These are phyloP conservation scores for Brachionus rotundiformis DNA, from an alignment of 1,140 invertebrate genomes.

Conservation along the genomic window DNA sequence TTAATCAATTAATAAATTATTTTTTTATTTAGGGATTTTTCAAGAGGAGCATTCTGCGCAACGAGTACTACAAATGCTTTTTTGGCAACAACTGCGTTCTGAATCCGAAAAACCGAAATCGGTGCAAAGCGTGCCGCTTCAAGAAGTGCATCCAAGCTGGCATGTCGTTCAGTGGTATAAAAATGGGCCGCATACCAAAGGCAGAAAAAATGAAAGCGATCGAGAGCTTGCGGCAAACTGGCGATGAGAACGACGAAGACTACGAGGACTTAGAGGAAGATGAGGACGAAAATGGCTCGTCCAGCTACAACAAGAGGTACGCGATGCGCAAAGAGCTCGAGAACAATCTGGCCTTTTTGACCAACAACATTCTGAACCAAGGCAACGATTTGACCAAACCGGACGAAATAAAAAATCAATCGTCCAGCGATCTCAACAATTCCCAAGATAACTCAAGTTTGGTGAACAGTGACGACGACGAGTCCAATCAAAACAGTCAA, in stretches of 20 bases:
- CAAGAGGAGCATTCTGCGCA: conserved; percentile 50
- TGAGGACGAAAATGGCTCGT: background rate
- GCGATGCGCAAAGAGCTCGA: conserved; percentile 16
- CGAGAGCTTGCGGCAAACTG: conserved; percentile 15
- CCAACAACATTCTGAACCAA: background rate
- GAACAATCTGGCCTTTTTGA: conserved; percentile 23
- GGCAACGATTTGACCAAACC: background rate
- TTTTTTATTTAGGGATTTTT: conserved; percentile 53
- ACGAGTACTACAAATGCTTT: conserved; percentile 61
- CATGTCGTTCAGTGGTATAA: conserved; percentile 60
- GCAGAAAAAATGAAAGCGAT: conserved; percentile 60
- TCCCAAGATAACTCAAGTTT: background rate
- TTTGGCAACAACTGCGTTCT: conserved; percentile 60
- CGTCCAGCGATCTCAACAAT: background rate
- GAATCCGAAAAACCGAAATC: conserved; percentile 60
- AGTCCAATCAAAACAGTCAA: conserved; percentile 15
- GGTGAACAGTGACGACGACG: background rate
- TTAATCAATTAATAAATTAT: too few species aligned
- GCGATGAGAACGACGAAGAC: background rate
- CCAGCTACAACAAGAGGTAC: conserved; percentile 8
- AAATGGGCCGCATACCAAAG: conserved; percentile 63
- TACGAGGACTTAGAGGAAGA: background rate
- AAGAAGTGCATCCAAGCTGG: conserved; percentile 59
- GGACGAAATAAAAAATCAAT: background rate
- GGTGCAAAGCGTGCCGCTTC: conserved; percentile 62